Conservation (phyloP, 2,888 invertebrate species). For the Erynnis tages region DNA sequence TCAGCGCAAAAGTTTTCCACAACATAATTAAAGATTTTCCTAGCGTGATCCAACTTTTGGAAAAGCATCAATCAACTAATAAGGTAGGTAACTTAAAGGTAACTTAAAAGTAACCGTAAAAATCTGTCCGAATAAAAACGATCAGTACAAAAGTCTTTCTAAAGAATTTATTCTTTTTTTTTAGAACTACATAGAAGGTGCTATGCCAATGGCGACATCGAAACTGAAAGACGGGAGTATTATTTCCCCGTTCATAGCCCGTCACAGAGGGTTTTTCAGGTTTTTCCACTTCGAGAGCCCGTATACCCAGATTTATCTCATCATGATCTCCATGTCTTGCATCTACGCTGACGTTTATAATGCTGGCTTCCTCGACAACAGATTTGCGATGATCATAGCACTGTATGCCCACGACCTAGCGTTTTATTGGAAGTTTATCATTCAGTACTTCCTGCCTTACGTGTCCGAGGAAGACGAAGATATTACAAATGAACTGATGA, state of each 20-base stretch:
- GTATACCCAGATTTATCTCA: slow-evolving; percentile 48
- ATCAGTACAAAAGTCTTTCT: too few species aligned
- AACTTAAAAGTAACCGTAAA: too few species aligned
- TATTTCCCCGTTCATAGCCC: neutral
- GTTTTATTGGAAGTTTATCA: slow-evolving; percentile 54
- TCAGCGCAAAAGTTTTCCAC: slow-evolving; percentile 52
- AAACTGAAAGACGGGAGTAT: slow-evolving; percentile 29
- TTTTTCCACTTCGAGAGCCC: slow-evolving; percentile 37
- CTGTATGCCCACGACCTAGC: slow-evolving; percentile 55
- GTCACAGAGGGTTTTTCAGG: neutral
- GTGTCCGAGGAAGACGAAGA: slow-evolving; percentile 37
- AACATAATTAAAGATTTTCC: slow-evolving; percentile 59
- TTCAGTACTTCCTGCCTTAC: slow-evolving; percentile 45
- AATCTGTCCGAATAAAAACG: too few species aligned
- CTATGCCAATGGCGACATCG: slow-evolving; percentile 25
- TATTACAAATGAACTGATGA: slow-evolving; percentile 36
- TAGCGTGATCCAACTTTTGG: slow-evolving; percentile 41
- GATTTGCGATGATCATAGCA: slow-evolving; percentile 38
- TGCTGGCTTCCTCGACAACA: slow-evolving; percentile 59
- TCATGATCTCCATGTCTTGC: slow-evolving; percentile 49
- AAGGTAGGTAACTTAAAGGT: slow-evolving; percentile 34
- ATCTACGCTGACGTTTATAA: slow-evolving; percentile 59
- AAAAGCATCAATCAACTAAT: slow-evolving; percentile 37
- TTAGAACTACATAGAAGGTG: slow-evolving; percentile 51
- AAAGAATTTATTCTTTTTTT: slow-evolving; percentile 17